These are phyloP conservation scores for Poeciliopsis presidionis DNA, from an alignment of 2,797 vertebrate genomes.

Conservation along the genomic window DNA sequence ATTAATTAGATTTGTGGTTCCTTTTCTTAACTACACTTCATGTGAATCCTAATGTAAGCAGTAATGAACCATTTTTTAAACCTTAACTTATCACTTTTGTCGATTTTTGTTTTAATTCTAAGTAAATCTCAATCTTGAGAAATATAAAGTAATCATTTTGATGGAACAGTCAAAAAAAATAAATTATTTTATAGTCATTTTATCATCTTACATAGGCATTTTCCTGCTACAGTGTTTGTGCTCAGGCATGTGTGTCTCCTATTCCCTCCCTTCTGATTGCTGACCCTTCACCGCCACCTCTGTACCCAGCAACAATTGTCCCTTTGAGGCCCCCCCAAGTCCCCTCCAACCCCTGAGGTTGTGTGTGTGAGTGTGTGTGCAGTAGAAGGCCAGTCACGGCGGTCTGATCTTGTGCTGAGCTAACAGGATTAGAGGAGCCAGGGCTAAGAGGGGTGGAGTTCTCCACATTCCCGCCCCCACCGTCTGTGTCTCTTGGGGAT, in stretches of 20 bases:
- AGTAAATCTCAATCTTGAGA: no score
- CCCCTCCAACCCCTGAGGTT: slow-evolving; percentile 28
- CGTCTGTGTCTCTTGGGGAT: slow-evolving; percentile 53
- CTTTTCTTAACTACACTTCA: background rate
- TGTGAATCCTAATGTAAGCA: background rate
- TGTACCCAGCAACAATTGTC: slow-evolving; percentile 69
- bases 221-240: slow-evolving; percentile 11
- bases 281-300: slow-evolving; percentile 53
- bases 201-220: background rate
- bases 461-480: slow-evolving; percentile 10
- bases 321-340: slow-evolving; percentile 54
- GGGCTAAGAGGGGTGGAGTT: slow-evolving; percentile 48
- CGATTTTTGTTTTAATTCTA: no score
- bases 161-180: background rate
- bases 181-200: background rate
- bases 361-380: slow-evolving; percentile 7
- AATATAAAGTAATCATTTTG: background rate
- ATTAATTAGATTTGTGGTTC: background rate
- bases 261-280: slow-evolving; percentile 38
- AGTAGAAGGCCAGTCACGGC: slow-evolving; percentile 52
- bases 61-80: background rate
- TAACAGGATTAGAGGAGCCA: slow-evolving; percentile 74
- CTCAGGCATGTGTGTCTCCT: slow-evolving; percentile 32
- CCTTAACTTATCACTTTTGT: no score
- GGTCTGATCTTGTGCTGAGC: slow-evolving; percentile 64